Conservation (phyloP, 2,113 vertebrate species). For the Pitta sordida region DNA sequence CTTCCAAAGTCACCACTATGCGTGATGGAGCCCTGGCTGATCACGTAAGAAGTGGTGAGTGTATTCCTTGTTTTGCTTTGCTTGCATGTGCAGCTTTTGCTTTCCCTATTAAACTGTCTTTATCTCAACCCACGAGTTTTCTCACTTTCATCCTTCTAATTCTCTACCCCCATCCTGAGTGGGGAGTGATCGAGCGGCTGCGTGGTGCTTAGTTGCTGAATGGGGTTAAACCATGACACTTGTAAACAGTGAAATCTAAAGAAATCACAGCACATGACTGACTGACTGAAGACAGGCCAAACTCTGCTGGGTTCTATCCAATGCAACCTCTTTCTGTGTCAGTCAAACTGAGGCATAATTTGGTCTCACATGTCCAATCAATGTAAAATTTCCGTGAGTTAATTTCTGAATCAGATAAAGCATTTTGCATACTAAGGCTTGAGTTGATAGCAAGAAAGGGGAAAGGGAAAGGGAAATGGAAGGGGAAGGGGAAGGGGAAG, state of each 20-base stretch:
- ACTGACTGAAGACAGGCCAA: background rate
- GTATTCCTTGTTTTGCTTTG: background rate
- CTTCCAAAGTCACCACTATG: background rate
- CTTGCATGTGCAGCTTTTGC: background rate
- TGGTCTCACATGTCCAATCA: background rate
- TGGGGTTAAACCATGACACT: background rate
- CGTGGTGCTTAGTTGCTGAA: fast-evolving
- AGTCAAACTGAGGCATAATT: background rate
- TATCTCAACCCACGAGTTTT: background rate
- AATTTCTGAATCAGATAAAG: background rate
- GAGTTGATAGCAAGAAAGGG: background rate
- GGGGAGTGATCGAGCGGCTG: too few relatives aligned
- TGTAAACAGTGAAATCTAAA: background rate
- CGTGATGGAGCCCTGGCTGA: fast-evolving
- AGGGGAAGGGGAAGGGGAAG: background rate
- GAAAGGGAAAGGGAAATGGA: too few relatives aligned
- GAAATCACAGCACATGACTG: background rate
- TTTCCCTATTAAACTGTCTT: background rate
- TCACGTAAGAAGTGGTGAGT: background rate
- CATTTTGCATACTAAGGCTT: background rate
- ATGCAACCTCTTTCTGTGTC: background rate
- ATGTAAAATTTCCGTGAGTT: background rate
- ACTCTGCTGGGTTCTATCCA: background rate
- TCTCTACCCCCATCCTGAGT: background rate
- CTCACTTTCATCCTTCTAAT: background rate